A percentile compares a stretch with the other conserved stretches of the same genome.
Conservation (phyloP, 2,888 invertebrate genomes). For the Lepidocyrtinus sp. region DNA sequence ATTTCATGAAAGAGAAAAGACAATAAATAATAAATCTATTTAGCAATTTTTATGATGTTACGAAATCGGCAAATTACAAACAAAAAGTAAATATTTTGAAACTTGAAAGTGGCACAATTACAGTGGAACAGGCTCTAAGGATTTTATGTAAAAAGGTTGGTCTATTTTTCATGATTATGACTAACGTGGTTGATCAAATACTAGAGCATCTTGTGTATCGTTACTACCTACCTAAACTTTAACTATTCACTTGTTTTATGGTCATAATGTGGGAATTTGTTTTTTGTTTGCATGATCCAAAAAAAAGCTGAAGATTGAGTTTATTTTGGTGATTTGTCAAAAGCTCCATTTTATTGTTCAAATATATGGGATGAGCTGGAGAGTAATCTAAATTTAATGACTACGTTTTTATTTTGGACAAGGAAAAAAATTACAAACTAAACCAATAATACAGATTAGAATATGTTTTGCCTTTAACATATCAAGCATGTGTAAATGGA, state of each 20-base stretch:
- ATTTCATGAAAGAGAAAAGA: neutral
- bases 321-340: neutral
- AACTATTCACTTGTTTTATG: neutral
- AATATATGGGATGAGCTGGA: too few relatives aligned
- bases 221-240: neutral
- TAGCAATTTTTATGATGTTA: neutral
- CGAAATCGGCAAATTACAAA: neutral
- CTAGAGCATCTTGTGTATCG: neutral
- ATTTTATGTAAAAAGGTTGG: neutral
- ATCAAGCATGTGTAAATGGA: neutral
- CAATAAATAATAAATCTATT: neutral
- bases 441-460: neutral
- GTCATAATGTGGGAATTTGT: neutral
- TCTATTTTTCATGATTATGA: neutral
- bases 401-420: neutral
- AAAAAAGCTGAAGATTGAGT: neutral
- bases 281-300: neutral
- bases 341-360: too few relatives aligned
- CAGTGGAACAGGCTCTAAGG: neutral
- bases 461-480: neutral
- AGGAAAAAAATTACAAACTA: neutral
- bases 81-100: neutral
- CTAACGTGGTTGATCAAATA: neutral
- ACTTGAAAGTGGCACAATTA: neutral
- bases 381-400: too few relatives aligned